Conservation (phyloP, 2,888 invertebrate species). For the Drosophila koepferae region DNA sequence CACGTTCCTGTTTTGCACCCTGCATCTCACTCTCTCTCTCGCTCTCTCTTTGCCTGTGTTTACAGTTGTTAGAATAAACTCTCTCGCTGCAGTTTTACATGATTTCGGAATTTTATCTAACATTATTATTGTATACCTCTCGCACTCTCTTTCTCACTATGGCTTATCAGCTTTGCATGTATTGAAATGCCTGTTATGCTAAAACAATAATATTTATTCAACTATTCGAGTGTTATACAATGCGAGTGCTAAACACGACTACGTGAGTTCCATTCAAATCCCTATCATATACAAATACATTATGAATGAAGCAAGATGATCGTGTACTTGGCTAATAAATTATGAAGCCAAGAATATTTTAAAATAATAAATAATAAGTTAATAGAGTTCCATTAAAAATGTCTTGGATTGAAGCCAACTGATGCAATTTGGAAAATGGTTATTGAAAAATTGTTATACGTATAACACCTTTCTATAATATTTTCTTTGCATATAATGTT, state of each 20-base stretch:
- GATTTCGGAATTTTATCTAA: constrained; percentile 10
- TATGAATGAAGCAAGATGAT: constrained; percentile 21
- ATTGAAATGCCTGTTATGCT: constrained; percentile 2
- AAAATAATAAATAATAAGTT: neutral
- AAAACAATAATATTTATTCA: constrained; percentile 5
- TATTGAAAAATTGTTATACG: neutral
- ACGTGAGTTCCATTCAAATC: constrained; percentile 55
- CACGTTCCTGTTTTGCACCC: neutral
- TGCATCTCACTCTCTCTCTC: neutral
- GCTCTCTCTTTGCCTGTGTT: neutral
- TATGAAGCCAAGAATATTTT: neutral
- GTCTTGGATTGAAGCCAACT: too few species aligned
- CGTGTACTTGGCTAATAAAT: constrained; percentile 26
- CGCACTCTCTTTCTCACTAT: neutral
- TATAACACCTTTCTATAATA: neutral
- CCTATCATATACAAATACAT: constrained; percentile 22
- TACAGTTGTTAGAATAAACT: neutral
- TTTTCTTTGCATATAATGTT: neutral
- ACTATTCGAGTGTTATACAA: constrained; percentile 7
- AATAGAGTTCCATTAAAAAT: neutral
- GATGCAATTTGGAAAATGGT: neutral
- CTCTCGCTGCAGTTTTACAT: constrained; percentile 1
- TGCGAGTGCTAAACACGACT: constrained; percentile 39
- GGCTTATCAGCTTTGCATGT: constrained; percentile 5
- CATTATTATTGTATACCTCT: neutral